phyloP scores from a whole-genome alignment of 2,888 invertebrate genomes.

The Melinaea marsaeus region DNA sequence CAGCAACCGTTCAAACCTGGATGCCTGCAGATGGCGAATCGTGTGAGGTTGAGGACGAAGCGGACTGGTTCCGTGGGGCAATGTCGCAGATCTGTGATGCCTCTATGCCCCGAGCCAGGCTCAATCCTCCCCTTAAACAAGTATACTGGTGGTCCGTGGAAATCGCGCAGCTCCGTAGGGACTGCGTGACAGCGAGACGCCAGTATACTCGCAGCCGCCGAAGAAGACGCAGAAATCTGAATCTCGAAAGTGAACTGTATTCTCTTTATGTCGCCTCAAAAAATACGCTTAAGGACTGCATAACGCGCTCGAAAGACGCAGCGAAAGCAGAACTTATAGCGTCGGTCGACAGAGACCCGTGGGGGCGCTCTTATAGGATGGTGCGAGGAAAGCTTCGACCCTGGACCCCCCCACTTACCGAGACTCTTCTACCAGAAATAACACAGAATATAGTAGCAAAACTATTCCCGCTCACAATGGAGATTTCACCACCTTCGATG shows the following conservation, averaged over 20 bases:
- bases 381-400: too few species aligned
- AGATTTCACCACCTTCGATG: too few species aligned
- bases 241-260: too few species aligned
- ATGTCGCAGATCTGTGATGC: constrained; percentile 25
- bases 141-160: constrained; percentile 25
- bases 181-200: constrained; percentile 14
- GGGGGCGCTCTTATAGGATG: too few species aligned
- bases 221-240: too few species aligned
- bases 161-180: constrained; percentile 12
- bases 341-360: constrained; percentile 11
- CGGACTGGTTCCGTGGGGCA: constrained; percentile 12
- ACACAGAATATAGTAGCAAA: too few species aligned
- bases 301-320: constrained; percentile 11
- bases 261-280: constrained; percentile 9
- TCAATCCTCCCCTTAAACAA: background rate
- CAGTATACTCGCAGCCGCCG: too few species aligned
- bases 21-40: background rate
- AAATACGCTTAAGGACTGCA: constrained; percentile 10
- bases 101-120: constrained; percentile 16
- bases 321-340: constrained; percentile 8
- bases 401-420: too few species aligned
- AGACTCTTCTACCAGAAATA: too few species aligned
- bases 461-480: too few species aligned
- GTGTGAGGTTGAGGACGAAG: constrained; percentile 11
- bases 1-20: constrained; percentile 20